These are phyloP conservation scores for Cacatua alba DNA, from an alignment of 2,113 vertebrate genomes.

Conservation along the genomic window DNA sequence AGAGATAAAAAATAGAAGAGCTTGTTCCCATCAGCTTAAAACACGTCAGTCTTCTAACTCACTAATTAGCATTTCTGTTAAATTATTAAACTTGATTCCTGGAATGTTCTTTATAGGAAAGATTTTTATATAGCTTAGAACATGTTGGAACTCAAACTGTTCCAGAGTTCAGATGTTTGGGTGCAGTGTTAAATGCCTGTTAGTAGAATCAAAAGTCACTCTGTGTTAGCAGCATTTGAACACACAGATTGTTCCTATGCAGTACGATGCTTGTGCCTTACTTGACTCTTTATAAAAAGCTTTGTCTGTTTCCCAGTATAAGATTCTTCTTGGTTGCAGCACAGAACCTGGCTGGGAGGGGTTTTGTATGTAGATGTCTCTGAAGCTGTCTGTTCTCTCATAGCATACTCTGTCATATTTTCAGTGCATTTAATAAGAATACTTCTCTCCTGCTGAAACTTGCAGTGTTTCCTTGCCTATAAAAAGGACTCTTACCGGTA, in stretches of 20 bases:
- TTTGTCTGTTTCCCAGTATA: not conserved
- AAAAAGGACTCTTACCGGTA: not conserved
- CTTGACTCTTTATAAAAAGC: not conserved
- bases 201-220: not conserved
- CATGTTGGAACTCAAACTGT: not conserved
- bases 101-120: not conserved
- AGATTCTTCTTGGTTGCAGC: not conserved
- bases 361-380: not conserved
- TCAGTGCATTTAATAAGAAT: not conserved
- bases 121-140: not conserved
- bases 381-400: not conserved
- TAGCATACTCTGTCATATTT: not conserved
- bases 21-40: not conserved
- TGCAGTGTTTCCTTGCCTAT: not conserved
- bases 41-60: conserved; percentile 23
- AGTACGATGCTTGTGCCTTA: not conserved
- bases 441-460: not conserved
- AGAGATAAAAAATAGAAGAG: not conserved
- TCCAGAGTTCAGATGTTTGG: not conserved
- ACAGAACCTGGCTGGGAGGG: not conserved
- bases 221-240: not conserved
- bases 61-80: conserved; percentile 32
- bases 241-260: not conserved
- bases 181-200: not conserved
- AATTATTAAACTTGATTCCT: not conserved